phyloP scores from a whole-genome alignment of 2,113 vertebrate species.

The Alouatta palliata region DNA sequence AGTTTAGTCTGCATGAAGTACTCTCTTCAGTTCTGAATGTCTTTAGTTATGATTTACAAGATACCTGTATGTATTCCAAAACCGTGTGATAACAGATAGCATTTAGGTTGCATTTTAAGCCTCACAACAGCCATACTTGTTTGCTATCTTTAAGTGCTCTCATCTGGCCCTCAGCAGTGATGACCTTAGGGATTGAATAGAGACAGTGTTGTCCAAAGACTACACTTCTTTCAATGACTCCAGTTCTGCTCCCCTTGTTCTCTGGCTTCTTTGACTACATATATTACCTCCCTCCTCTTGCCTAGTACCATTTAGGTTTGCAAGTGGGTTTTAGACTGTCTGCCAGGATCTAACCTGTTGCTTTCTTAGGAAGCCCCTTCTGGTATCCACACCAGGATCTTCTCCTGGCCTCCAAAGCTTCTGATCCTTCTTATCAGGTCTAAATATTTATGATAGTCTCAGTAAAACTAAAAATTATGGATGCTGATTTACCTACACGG shows the following conservation, averaged over 20 bases:
- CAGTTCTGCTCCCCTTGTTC: neutral
- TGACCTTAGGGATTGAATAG: neutral
- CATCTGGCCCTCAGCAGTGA: neutral
- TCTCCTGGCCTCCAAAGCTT: neutral
- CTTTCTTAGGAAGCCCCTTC: neutral
- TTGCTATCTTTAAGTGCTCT: neutral
- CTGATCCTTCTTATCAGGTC: neutral
- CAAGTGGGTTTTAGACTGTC: neutral
- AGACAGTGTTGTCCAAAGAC: neutral
- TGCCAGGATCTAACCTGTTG: neutral
- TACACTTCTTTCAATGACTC: neutral
- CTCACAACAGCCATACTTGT: neutral
- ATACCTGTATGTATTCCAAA: neutral
- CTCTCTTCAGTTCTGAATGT: neutral
- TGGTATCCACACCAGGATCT: neutral
- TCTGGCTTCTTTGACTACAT: neutral
- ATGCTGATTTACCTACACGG: neutral
- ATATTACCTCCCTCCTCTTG: neutral
- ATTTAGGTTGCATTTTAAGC: neutral
- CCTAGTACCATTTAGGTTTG: neutral
- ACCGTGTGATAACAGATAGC: neutral
- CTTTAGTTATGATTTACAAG: neutral
- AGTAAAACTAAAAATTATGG: neutral
- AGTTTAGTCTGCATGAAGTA: neutral
- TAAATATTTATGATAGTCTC: neutral